These are phyloP conservation scores for Dryobota labecula DNA, from an alignment of 2,888 invertebrate genomes.

Conservation along the genomic window DNA sequence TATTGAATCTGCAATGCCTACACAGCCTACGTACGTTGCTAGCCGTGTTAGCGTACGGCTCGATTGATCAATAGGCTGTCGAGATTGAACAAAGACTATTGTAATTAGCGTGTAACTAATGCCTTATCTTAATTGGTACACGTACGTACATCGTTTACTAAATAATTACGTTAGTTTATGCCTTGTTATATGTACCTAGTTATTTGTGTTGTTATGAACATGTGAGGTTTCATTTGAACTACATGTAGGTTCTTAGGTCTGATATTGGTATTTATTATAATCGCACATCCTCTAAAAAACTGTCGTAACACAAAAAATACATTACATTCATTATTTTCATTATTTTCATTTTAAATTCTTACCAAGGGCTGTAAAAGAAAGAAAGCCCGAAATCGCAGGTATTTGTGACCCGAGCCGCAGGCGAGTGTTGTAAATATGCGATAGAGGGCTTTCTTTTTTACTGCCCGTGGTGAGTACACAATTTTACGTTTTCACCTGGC, in stretches of 20 bases:
- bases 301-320: no score
- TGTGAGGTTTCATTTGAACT: neutral
- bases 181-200: neutral
- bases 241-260: neutral
- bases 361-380: no score
- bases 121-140: slow-evolving; percentile 52
- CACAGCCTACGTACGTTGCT: slow-evolving; percentile 33
- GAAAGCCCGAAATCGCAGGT: no score
- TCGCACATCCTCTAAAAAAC: no score
- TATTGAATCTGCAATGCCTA: slow-evolving; percentile 68
- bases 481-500: no score
- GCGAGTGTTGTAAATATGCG: no score
- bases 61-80: slow-evolving; percentile 44
- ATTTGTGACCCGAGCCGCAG: no score
- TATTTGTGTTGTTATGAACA: neutral
- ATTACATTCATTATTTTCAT: no score
- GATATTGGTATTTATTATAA: neutral
- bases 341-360: no score
- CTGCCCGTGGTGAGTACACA: no score
- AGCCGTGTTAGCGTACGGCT: slow-evolving; percentile 13
- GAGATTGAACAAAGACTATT: slow-evolving; percentile 54
- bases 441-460: no score
- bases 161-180: slow-evolving; percentile 11
- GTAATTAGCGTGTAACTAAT: slow-evolving; percentile 53
- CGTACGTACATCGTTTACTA: slow-evolving; percentile 15